These are phyloP conservation scores for Plodia interpunctella DNA, from an alignment of 1,140 invertebrate species.

Conservation along the genomic window DNA sequence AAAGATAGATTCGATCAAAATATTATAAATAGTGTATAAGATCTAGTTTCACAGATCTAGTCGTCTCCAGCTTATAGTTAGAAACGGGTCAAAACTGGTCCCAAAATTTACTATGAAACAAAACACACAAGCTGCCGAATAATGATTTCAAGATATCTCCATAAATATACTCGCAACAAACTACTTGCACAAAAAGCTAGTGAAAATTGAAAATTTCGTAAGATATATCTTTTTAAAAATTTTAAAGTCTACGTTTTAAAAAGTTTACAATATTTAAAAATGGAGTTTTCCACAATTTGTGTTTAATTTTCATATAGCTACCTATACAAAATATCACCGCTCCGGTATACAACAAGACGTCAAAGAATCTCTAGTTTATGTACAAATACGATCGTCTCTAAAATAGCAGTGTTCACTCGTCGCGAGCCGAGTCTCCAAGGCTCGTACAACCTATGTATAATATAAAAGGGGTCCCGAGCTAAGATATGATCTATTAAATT, in stretches of 20 bases:
- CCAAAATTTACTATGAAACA: constrained; percentile 72
- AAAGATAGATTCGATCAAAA: constrained; percentile 21
- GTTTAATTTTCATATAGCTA: constrained; percentile 39
- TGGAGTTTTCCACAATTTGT: constrained; percentile 26
- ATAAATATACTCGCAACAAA: constrained; percentile 29
- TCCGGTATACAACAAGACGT: constrained; percentile 59
- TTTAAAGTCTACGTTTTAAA: constrained; percentile 40
- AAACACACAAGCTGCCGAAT: constrained; percentile 49
- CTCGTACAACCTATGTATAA: constrained; percentile 28
- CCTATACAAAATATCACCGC: constrained; percentile 68
- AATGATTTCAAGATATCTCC: constrained; percentile 25
- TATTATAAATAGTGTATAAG: constrained; percentile 12
- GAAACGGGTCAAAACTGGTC: constrained; percentile 61
- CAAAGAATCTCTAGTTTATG: constrained; percentile 48
- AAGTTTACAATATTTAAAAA: constrained; percentile 46
- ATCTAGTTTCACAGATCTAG: constrained; percentile 28
- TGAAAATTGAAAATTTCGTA: constrained; percentile 41
- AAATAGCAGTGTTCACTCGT: constrained; percentile 40
- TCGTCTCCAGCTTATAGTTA: constrained; percentile 39
- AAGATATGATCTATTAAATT: constrained; percentile 6
- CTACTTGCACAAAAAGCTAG: constrained; percentile 54
- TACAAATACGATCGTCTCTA: constrained; percentile 53
- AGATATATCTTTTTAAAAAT: constrained; percentile 33
- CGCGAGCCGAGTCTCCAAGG: constrained; percentile 25
- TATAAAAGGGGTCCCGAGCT: constrained; percentile 27